Evolutionary conservation across 1,140 invertebrate species (phyloP).

Genomic region (Macrocentrus cingulum): DNA sequence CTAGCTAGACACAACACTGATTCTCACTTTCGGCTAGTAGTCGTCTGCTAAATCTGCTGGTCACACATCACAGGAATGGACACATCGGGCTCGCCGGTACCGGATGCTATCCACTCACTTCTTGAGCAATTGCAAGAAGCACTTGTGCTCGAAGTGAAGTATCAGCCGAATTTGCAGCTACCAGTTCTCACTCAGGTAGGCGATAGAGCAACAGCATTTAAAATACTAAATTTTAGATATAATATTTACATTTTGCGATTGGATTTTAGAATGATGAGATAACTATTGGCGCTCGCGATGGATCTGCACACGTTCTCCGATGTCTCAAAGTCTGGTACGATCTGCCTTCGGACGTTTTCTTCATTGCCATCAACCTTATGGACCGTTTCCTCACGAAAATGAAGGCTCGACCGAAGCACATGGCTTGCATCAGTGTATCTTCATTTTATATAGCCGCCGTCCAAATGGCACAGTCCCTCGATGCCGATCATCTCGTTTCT

Average conservation of each 20-base stretch:
- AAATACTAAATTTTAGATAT: too few relatives aligned
- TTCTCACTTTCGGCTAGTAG: constrained; percentile 19
- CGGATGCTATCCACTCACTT: constrained; percentile 60
- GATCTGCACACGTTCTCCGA: constrained; percentile 74
- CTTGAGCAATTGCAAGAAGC: constrained; percentile 69
- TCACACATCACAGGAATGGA: constrained; percentile 59
- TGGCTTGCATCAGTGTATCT: constrained; percentile 72
- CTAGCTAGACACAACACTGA: constrained; percentile 40
- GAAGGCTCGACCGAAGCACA: constrained; percentile 70
- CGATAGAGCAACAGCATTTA: too few relatives aligned
- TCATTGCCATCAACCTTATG: constrained; percentile 75
- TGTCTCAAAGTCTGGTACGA: constrained; percentile 84
- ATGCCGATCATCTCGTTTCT: constrained; percentile 58
- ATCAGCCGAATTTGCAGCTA: constrained; percentile 68
- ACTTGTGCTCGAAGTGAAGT: constrained; percentile 68
- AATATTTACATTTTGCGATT: too few relatives aligned
- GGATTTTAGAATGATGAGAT: constrained; percentile 64
- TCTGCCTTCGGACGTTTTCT: constrained; percentile 73
- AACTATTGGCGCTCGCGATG: constrained; percentile 72
- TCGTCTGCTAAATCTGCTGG: constrained; percentile 32
- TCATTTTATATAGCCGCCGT: constrained; percentile 68
- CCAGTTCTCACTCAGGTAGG: constrained; percentile 54
- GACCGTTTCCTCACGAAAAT: constrained; percentile 75
- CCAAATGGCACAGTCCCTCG: constrained; percentile 51
- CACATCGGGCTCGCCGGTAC: constrained; percentile 58